Evolutionary conservation across 2,888 invertebrate species (phyloP).

Genomic region (Criorhina ranunculi): DNA sequence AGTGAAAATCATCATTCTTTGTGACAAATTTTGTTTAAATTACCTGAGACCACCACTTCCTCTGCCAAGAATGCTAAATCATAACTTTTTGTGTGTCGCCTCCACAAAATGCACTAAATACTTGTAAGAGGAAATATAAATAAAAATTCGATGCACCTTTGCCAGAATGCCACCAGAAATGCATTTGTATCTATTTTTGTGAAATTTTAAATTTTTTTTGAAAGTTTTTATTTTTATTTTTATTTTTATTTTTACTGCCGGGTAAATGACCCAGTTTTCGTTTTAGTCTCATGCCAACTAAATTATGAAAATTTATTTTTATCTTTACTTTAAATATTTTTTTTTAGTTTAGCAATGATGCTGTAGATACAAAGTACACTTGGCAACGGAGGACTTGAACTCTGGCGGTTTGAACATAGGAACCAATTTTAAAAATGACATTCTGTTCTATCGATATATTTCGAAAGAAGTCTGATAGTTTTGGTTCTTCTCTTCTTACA

Average conservation of each 20-base stretch:
- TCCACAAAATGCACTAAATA: not conserved
- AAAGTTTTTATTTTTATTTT: not conserved
- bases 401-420: too few relatives aligned
- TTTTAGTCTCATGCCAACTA: slow-evolving; percentile 23
- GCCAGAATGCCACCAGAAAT: slow-evolving; percentile 15
- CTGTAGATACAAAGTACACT: not conserved
- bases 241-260: slow-evolving; percentile 31
- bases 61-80: slow-evolving; percentile 36
- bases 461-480: too few relatives aligned
- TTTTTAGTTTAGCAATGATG: not conserved
- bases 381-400: too few relatives aligned
- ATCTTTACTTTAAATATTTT: not conserved
- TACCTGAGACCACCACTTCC: slow-evolving; percentile 17
- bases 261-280: slow-evolving; percentile 59
- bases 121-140: not conserved
- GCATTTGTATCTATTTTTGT: slow-evolving; percentile 36
- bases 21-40: not conserved
- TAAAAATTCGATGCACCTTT: slow-evolving; percentile 32
- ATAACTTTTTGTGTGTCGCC: slow-evolving; percentile 12
- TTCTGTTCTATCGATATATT: too few relatives aligned
- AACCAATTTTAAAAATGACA: too few relatives aligned
- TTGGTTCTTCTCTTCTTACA: too few relatives aligned
- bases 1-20: not conserved
- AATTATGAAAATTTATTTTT: slow-evolving; percentile 18
- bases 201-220: not conserved